phyloP scores from a whole-genome alignment of 2,888 invertebrate genomes.

The Morpho helenor region DNA sequence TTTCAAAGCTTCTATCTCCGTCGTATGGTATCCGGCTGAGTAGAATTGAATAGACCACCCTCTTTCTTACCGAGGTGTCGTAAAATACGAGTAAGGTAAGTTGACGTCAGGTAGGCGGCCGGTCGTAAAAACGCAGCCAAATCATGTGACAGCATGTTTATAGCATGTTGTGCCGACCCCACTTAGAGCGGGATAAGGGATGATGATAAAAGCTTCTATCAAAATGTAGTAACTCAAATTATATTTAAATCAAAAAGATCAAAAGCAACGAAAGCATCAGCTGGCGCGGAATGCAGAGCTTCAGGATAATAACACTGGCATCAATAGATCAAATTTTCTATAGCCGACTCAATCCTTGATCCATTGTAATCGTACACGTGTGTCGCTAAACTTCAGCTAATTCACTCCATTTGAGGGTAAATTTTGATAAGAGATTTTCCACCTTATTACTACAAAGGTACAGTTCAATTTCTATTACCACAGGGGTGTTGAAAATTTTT shows the following conservation, averaged over 20 bases:
- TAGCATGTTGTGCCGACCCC: too few species aligned
- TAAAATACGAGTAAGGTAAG: too few species aligned
- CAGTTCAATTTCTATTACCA: neutral
- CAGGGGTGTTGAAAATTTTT: too few species aligned
- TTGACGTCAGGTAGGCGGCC: too few species aligned
- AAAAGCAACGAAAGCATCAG: slow-evolving; percentile 9
- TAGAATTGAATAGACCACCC: too few species aligned
- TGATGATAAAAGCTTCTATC: too few species aligned
- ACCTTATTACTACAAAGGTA: neutral
- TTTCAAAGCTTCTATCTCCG: too few species aligned
- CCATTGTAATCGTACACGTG: slow-evolving; percentile 32
- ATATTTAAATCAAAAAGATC: slow-evolving; percentile 1
- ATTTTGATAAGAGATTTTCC: neutral
- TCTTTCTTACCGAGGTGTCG: too few species aligned
- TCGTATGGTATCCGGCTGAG: too few species aligned
- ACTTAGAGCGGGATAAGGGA: too few species aligned
- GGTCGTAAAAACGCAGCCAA: too few species aligned
- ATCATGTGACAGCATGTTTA: too few species aligned
- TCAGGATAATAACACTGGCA: slow-evolving; percentile 15
- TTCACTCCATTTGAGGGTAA: slow-evolving; percentile 7
- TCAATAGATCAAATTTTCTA: slow-evolving; percentile 31
- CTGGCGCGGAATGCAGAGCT: slow-evolving; percentile 9
- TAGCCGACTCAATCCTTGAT: slow-evolving; percentile 25
- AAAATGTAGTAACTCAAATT: neutral
- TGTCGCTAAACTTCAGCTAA: slow-evolving; percentile 22